A percentile compares a stretch with the other conserved stretches of the same genome.
phyloP scores from a whole-genome alignment of 2,888 invertebrate species.

The Spodoptera exigua region DNA sequence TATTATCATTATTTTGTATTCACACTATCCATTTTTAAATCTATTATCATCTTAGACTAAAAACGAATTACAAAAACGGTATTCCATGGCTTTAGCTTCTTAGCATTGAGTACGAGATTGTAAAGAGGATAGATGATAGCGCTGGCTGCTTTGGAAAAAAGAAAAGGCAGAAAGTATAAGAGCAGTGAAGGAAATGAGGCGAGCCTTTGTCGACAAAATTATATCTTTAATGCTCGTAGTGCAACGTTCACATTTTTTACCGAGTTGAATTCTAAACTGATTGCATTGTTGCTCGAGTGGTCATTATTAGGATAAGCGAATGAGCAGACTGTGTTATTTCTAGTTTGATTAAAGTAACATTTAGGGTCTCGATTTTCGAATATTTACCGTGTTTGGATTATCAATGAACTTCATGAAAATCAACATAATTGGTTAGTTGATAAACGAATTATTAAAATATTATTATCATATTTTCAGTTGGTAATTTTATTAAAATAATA shows the following conservation, averaged over 20 bases:
- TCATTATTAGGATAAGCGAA: no score
- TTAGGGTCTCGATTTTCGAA: no score
- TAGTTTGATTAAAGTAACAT: no score
- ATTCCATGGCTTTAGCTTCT: conserved; percentile 3
- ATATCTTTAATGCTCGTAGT: conserved; percentile 27
- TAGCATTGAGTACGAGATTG: conserved; percentile 5
- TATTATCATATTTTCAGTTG: no score
- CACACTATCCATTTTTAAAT: neutral
- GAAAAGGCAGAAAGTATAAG: conserved; percentile 38
- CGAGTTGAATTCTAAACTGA: neutral
- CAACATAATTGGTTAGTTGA: no score
- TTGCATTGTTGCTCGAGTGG: no score
- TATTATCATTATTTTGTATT: no score
- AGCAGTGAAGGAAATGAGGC: conserved; percentile 46
- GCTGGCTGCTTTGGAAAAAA: conserved; percentile 36
- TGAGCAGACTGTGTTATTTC: no score
- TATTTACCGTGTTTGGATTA: no score
- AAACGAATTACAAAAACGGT: conserved; percentile 42
- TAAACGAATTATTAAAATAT: no score
- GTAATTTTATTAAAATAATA: no score
- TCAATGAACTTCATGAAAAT: no score
- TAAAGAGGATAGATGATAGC: conserved; percentile 1
- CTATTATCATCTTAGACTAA: conserved; percentile 26
- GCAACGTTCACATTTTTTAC: conserved; percentile 18
- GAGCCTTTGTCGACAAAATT: conserved; percentile 28